A percentile compares a stretch with the other conserved stretches of the same genome.
Evolutionary conservation across 1,140 invertebrate genomes (phyloP).

Genomic region (Paralvinella palmiformis): DNA sequence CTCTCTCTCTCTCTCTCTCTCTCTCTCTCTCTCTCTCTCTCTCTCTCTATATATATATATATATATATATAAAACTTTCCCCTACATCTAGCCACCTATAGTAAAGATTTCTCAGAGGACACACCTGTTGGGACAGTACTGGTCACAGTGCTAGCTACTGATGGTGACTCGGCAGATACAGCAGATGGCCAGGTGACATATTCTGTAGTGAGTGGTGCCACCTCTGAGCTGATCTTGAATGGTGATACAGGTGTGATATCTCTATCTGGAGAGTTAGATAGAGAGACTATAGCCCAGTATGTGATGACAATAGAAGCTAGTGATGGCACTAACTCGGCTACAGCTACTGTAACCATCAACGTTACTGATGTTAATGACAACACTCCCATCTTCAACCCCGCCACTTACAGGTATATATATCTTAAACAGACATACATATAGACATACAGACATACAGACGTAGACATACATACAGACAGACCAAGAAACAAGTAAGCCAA

Average conservation of each 20-base stretch:
- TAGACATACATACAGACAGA: no score
- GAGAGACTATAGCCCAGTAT: neutral
- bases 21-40: neutral
- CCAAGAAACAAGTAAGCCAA: no score
- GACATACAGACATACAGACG: no score
- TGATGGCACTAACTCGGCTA: neutral
- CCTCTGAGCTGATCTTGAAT: slow-evolving; percentile 23
- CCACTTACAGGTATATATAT: neutral
- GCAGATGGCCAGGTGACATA: slow-evolving; percentile 27
- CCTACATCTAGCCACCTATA: no score
- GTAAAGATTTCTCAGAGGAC: slow-evolving; percentile 23
- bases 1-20: neutral
- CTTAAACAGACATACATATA: no score
- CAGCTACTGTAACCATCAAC: slow-evolving; percentile 1
- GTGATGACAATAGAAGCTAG: neutral
- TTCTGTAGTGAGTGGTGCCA: slow-evolving; percentile 20
- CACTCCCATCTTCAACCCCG: slow-evolving; percentile 6
- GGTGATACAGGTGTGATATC: slow-evolving; percentile 23
- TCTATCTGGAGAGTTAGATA: slow-evolving; percentile 15
- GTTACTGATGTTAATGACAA: slow-evolving; percentile 20
- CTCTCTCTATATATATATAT: neutral
- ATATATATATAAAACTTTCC: neutral
- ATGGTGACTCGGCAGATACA: slow-evolving; percentile 26
- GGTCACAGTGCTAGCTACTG: slow-evolving; percentile 26
- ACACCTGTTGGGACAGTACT: slow-evolving; percentile 21